phyloP scores from a whole-genome alignment of 2,797 vertebrate genomes.

The Sparidentex hasta region DNA sequence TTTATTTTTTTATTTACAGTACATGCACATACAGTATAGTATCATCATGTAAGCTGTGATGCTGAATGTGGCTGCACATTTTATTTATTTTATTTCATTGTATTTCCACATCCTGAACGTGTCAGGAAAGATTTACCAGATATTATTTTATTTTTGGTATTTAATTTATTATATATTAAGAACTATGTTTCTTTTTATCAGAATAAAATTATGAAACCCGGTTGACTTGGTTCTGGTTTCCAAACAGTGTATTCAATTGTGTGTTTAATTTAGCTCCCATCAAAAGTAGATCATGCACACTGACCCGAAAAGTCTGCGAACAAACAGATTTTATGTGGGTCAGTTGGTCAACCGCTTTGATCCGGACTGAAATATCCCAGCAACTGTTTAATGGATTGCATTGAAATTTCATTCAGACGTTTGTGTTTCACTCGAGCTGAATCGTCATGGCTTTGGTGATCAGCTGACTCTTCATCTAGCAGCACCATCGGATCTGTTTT shows the following conservation, averaged over 20 bases:
- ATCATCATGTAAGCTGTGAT: slow-evolving; percentile 60
- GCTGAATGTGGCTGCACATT: slow-evolving; percentile 58
- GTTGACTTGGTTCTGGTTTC: slow-evolving; percentile 9
- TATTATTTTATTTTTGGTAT: slow-evolving; percentile 73
- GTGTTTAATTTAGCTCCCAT: background rate
- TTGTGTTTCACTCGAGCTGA: background rate
- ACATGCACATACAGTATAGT: slow-evolving; percentile 40
- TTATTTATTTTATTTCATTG: slow-evolving; percentile 20
- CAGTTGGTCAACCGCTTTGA: background rate
- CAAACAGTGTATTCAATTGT: background rate
- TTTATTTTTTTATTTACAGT: slow-evolving; percentile 57
- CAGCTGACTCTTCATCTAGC: background rate
- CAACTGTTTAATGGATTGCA: background rate
- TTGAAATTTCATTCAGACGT: too few relatives aligned
- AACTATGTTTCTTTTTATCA: slow-evolving; percentile 73
- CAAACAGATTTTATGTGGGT: background rate
- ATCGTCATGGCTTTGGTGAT: background rate
- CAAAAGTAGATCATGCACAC: background rate
- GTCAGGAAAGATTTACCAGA: slow-evolving; percentile 49
- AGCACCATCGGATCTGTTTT: background rate
- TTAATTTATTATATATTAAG: slow-evolving; percentile 71
- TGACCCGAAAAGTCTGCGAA: background rate
- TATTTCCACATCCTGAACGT: background rate
- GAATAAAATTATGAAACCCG: slow-evolving; percentile 76
- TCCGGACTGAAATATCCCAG: background rate